These are phyloP conservation scores for Bos indicus DNA, from an alignment of 2,113 vertebrate species.

Conservation along the genomic window DNA sequence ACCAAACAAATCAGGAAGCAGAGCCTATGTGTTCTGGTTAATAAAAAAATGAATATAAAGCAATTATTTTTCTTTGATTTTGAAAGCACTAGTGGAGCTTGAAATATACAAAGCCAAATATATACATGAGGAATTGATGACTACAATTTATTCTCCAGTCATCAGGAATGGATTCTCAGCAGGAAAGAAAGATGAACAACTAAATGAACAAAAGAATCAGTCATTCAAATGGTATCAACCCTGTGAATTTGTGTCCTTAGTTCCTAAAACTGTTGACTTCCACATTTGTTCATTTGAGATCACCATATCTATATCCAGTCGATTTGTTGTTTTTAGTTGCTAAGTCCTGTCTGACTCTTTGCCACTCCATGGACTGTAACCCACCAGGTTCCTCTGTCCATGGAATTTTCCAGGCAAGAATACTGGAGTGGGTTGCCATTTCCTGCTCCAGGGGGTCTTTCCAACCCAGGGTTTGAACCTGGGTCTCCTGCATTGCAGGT, in stretches of 20 bases:
- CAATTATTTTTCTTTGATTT: constrained; percentile 29
- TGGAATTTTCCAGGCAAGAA: not conserved
- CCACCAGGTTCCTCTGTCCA: not conserved
- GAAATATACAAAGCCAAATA: not conserved
- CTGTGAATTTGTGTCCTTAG: not conserved
- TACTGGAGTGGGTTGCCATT: not conserved
- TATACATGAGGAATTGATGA: not conserved
- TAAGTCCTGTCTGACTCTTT: not conserved
- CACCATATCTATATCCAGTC: not conserved
- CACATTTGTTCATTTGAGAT: not conserved
- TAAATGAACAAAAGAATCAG: not conserved
- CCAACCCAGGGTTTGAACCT: not conserved
- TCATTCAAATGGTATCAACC: not conserved
- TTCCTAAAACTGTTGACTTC: not conserved
- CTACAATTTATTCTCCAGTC: not conserved
- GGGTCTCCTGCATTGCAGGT: not conserved
- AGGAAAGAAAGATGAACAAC: not conserved
- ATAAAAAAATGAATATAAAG: constrained; percentile 16
- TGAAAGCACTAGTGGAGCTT: constrained; percentile 3
- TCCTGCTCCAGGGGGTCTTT: not conserved
- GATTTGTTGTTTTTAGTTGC: not conserved
- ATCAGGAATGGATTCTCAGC: not conserved
- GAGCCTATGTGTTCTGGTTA: not conserved
- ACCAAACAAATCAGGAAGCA: not conserved
- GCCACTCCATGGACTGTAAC: not conserved